phyloP scores from a whole-genome alignment of 2,888 invertebrate species.

The Thymelicus acteon region DNA sequence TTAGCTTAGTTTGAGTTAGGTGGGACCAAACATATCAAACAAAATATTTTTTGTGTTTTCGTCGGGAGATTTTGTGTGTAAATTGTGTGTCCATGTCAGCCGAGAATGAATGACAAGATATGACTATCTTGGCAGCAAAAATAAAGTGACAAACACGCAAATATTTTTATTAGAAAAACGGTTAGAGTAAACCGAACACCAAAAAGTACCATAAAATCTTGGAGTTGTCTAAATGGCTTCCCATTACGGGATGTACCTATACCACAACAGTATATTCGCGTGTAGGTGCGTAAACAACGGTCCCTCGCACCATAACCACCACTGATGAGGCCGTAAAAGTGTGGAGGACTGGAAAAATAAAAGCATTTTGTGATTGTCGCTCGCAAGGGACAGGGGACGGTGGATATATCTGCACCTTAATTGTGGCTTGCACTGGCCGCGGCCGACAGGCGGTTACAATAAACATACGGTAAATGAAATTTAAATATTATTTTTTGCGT shows the following conservation, averaged over 20 bases:
- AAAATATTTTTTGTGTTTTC: too few species aligned
- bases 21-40: too few species aligned
- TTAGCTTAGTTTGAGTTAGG: too few species aligned
- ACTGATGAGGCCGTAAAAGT: constrained; percentile 77
- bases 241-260: constrained; percentile 8
- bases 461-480: constrained; percentile 1
- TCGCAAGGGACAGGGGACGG: constrained; percentile 49
- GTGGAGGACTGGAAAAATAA: constrained; percentile 71
- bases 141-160: too few species aligned
- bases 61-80: too few species aligned
- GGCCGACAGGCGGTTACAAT: constrained; percentile 6
- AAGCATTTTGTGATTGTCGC: constrained; percentile 78
- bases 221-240: constrained; percentile 21
- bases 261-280: constrained; percentile 37
- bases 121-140: too few species aligned
- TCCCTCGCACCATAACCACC: constrained; percentile 59
- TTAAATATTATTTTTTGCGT: background rate
- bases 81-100: too few species aligned
- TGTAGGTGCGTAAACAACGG: constrained; percentile 53
- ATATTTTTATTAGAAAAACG: too few species aligned
- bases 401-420: constrained; percentile 18
- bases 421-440: constrained; percentile 16
- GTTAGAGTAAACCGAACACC: too few species aligned
- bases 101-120: too few species aligned
- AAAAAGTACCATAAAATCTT: constrained; percentile 10